Evolutionary conservation across 2,888 invertebrate species (phyloP), one percentile per base, ranked within the genome.

Genomic region (Drosophila sordidula): DNA sequence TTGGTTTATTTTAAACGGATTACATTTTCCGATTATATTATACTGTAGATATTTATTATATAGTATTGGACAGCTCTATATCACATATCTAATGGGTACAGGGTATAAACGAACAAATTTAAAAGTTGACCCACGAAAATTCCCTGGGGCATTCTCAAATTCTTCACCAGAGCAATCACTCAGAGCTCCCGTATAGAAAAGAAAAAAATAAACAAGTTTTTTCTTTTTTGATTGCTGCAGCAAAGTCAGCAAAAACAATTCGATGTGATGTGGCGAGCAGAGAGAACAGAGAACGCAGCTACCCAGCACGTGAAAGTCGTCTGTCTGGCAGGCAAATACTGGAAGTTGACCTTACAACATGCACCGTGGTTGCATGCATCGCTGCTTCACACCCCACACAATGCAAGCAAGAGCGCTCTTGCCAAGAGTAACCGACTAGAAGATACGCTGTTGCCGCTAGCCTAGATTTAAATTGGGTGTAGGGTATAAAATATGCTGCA

Each of bases 361-460:
- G 55, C 55, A 59, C 46, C 34, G 18, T 59, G 69, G 76, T 69
- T 76, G 64, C 74, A 77, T 78, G 77, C 78, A 56, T 62, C 71
- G 66, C 49, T 78, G 77, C 70, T 54, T 51, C 29, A 52, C 74
- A 76, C 62, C 63, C 65, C 55, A 64, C 50, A 41, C 45, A 36
- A 12, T 34, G 34, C 34, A 36, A 36, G 45, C 26, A 12, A 39
- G 14, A 6, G 12, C 14, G 50, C 18, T 14, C 16, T 36, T 11
- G 8, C n/a, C 4, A 4, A 12, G 18, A 25, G 16, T 14, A 5
- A 5, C 6, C 44, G 25, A 54, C 44, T 34, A 6, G 12, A 18
- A 34, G 44, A 54, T 54, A 54, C 54, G 34, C 25, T 12, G 25
- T 5, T 4, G 9, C 0, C 32, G n/a, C 32, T n/a, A 2, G 12